Base-by-base conservation (phyloP, 1,140 invertebrate genomes). In the Lasioglossum baleicum region DNA sequence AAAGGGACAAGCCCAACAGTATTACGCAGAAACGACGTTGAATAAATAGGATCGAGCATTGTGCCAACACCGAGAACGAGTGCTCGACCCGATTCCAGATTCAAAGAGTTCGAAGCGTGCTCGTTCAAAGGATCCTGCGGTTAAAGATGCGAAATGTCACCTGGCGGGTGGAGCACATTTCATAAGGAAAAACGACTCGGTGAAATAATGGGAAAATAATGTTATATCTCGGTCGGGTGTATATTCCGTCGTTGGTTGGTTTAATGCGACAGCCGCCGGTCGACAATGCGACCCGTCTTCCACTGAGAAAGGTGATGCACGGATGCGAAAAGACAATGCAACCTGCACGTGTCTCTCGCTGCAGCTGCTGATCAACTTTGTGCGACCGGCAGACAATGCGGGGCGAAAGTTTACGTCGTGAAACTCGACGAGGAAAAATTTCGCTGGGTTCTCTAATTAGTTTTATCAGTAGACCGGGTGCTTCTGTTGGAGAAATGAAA, bases 341-440 rank as follows among this genome's bases (percentile, higher is more conserved):
- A 2, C 22, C 40, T 35, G 35, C n/a, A 42, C 63, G 51, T 65
- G 31, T 5, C 35, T 35, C 35, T 58, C 48, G 10, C 35, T 26
- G n/a, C 17, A 40, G n/a, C 20, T 53, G 10, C 11, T 44, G 20
- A 60, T 75, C 44, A 66, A 65, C 44, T 75, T 66, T 53, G 26
- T 0, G 10, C 35, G 40, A 3, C 3, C 17, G 15, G 17, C 7
- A 35, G 22, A 60, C n/a, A 60, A 68, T 44, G 10, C 10, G 7
- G 26, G n/a, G 13, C 3, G 20, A 20, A 65, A 31, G 13, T 48
- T 63, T 2, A 13, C 44, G 44, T 35, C 35, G 35, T 35, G 35
- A 35, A 35, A 35, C 35, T 35, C 35, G 35, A 35, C 3, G 35
- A 35, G 35, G 35, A 35, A 35, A 35, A 35, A 35, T 35, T 35